phyloP scores from a whole-genome alignment of 2,888 invertebrate genomes.

The Xanthia icteritia region DNA sequence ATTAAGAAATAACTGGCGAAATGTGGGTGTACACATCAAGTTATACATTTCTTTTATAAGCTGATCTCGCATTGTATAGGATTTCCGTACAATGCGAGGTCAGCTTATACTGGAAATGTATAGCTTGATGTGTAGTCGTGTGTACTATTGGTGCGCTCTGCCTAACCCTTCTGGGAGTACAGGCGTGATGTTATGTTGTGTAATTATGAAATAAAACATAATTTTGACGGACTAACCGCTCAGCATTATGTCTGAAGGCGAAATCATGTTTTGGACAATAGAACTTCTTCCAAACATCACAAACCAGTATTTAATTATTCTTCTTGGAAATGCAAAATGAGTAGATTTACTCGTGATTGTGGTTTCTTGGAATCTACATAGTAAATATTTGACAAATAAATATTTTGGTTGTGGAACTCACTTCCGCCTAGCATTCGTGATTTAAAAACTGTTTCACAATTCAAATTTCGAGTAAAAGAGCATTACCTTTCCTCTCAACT shows the following conservation, averaged over 20 bases:
- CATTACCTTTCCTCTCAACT: no score
- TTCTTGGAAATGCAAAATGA: not conserved
- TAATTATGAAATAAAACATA: not conserved
- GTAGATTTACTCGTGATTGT: not conserved
- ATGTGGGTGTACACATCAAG: no score
- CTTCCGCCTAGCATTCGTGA: no score
- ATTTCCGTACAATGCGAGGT: no score
- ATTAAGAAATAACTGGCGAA: not conserved
- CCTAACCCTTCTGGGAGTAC: not conserved
- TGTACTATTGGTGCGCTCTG: not conserved
- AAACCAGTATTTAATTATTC: not conserved
- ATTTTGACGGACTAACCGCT: not conserved
- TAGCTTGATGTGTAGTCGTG: no score
- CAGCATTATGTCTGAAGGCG: not conserved
- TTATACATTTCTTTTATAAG: no score
- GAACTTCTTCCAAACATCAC: not conserved
- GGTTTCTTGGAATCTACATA: not conserved
- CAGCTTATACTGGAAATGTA: no score
- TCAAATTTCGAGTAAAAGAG: no score
- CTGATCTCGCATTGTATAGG: no score
- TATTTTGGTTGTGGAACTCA: no score
- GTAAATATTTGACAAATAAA: conserved; percentile 1
- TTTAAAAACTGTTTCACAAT: no score
- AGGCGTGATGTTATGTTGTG: not conserved
- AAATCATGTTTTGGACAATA: not conserved